A percentile compares a stretch with the other conserved stretches of the same genome.
phyloP scores from a whole-genome alignment of 1,140 invertebrate species.

The Meloidogyne hapla region DNA sequence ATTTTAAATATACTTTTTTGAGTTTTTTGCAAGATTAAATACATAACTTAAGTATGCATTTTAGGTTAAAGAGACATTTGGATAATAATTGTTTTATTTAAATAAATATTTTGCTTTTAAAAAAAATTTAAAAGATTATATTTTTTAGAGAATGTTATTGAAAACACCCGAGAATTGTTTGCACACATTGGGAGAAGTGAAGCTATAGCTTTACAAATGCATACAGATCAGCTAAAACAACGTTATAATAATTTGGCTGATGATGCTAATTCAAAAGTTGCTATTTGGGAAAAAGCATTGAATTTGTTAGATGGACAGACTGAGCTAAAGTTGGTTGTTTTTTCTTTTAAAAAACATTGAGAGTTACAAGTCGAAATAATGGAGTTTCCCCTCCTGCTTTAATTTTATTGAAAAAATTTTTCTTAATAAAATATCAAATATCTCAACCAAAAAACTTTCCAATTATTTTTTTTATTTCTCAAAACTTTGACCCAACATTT shows the following conservation, averaged over 20 bases:
- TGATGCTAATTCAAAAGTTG: constrained; percentile 40
- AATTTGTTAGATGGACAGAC: constrained; percentile 60
- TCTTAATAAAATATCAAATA: no score
- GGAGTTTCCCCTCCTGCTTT: no score
- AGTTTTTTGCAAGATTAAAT: no score
- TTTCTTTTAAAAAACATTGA: no score
- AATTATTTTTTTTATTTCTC: no score
- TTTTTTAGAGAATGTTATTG: constrained; percentile 73
- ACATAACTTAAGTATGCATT: no score
- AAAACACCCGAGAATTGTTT: constrained; percentile 85
- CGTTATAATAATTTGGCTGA: constrained; percentile 70
- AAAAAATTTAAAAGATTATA: neutral
- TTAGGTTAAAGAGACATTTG: no score
- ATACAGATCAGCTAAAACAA: constrained; percentile 82
- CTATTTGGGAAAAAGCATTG: constrained; percentile 51
- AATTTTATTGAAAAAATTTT: no score
- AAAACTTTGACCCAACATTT: no score
- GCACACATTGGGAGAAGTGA: constrained; percentile 83
- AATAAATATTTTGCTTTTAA: neutral
- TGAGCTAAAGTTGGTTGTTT: constrained; percentile 19
- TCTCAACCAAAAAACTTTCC: no score
- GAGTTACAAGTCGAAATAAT: no score
- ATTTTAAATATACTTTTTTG: no score
- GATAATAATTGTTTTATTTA: neutral
- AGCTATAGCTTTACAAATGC: constrained; percentile 86